Conservation (phyloP, 2,113 vertebrate species). For the Gymnocephalus cernua region DNA sequence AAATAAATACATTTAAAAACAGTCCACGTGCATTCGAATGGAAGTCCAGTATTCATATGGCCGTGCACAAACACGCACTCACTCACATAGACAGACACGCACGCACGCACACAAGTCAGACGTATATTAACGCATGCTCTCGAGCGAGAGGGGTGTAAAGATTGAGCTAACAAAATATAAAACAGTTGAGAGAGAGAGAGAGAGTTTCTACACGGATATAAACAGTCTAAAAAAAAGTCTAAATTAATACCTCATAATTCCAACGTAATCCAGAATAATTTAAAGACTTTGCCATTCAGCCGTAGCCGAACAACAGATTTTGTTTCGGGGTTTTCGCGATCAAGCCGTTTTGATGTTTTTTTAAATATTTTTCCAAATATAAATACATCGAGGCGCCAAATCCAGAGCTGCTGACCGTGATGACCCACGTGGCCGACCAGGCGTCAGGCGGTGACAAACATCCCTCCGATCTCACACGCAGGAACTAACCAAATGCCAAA, state of each 20-base stretch:
- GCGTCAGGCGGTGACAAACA: too few relatives aligned
- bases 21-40: constrained; percentile 78
- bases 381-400: too few relatives aligned
- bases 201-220: neutral
- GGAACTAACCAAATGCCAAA: too few relatives aligned
- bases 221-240: neutral
- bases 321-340: too few relatives aligned
- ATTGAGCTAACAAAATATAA: constrained; percentile 33
- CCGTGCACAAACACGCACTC: constrained; percentile 35
- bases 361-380: too few relatives aligned
- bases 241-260: neutral
- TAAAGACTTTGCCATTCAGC: too few relatives aligned
- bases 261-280: neutral
- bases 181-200: constrained; percentile 49
- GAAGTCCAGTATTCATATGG: constrained; percentile 75
- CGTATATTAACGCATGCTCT: constrained; percentile 21
- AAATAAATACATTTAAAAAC: constrained; percentile 87
- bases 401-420: too few relatives aligned
- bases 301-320: too few relatives aligned
- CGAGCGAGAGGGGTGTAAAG: constrained; percentile 52
- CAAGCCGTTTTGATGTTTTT: too few relatives aligned
- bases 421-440: too few relatives aligned
- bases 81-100: constrained; percentile 42
- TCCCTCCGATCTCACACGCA: too few relatives aligned
- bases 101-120: neutral